phyloP scores from a whole-genome alignment of 2,113 vertebrate genomes.

The Thryonomys swinderianus region DNA sequence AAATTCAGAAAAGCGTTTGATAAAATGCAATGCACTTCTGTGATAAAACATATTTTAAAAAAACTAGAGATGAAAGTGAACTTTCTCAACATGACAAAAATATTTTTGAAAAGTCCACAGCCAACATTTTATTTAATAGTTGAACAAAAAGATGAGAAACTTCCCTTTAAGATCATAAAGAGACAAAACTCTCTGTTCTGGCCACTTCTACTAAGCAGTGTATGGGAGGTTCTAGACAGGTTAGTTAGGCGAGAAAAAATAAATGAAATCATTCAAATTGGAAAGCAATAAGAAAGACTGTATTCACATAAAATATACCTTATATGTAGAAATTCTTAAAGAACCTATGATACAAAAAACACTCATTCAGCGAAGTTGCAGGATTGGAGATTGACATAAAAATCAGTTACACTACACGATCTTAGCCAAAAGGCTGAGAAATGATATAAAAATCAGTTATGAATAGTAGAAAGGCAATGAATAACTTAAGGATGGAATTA shows the following conservation, averaged over 20 bases:
- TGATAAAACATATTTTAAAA: not conserved
- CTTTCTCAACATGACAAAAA: not conserved
- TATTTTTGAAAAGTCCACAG: not conserved
- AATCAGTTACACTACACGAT: not conserved
- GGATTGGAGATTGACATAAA: not conserved
- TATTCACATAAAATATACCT: not conserved
- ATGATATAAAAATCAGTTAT: too few relatives aligned
- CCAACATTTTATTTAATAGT: not conserved
- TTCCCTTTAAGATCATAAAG: not conserved
- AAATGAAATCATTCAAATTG: not conserved
- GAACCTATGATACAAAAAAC: not conserved
- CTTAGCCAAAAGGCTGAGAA: too few relatives aligned
- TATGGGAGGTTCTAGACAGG: not conserved
- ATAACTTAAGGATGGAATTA: not conserved
- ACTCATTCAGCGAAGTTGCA: not conserved
- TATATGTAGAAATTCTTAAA: not conserved
- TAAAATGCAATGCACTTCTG: not conserved
- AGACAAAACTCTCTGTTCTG: not conserved
- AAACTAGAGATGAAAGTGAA: not conserved
- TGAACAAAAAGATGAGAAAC: not conserved
- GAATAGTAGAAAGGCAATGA: not conserved
- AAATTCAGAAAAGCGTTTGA: not conserved
- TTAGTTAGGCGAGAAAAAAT: not conserved
- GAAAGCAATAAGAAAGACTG: not conserved
- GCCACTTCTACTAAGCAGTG: not conserved